These are phyloP conservation scores for Xylota sylvarum DNA, from an alignment of 2,888 invertebrate species.

Conservation along the genomic window DNA sequence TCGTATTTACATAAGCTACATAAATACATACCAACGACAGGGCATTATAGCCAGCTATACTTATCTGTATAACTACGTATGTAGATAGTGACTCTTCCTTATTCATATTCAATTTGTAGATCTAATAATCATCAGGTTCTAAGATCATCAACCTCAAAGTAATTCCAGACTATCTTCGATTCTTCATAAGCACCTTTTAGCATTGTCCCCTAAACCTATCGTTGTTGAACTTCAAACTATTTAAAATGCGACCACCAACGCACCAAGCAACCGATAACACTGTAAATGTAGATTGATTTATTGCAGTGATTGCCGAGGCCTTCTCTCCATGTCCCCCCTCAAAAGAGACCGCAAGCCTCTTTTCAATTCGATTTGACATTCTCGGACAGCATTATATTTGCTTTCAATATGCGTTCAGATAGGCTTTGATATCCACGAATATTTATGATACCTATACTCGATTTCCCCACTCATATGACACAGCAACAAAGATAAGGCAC, in stretches of 20 bases:
- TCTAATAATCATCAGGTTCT: not conserved
- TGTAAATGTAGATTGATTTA: conserved; percentile 55
- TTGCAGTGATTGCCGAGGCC: conserved; percentile 34
- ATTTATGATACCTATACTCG: conserved; percentile 58
- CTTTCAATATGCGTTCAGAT: conserved; percentile 45
- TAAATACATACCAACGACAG: no score
- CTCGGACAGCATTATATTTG: conserved; percentile 46
- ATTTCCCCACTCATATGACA: conserved; percentile 42
- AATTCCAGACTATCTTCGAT: not conserved
- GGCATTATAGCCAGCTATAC: no score
- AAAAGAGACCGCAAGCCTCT: conserved; percentile 39
- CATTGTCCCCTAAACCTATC: not conserved
- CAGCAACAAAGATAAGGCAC: conserved; percentile 45
- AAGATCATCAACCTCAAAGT: not conserved
- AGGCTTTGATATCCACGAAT: conserved; percentile 51
- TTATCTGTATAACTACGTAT: no score
- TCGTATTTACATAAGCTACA: no score
- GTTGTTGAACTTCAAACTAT: not conserved
- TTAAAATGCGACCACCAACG: conserved; percentile 21
- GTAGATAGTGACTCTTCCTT: no score
- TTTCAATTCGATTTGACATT: conserved; percentile 51
- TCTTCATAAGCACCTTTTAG: not conserved
- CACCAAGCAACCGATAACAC: conserved; percentile 27
- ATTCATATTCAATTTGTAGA: not conserved
- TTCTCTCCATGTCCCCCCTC: not conserved